Evolutionary conservation across 2,888 invertebrate genomes (phyloP), one percentile per base, ranked within the genome.

Genomic region (Mesorhabditis sp.): DNA sequence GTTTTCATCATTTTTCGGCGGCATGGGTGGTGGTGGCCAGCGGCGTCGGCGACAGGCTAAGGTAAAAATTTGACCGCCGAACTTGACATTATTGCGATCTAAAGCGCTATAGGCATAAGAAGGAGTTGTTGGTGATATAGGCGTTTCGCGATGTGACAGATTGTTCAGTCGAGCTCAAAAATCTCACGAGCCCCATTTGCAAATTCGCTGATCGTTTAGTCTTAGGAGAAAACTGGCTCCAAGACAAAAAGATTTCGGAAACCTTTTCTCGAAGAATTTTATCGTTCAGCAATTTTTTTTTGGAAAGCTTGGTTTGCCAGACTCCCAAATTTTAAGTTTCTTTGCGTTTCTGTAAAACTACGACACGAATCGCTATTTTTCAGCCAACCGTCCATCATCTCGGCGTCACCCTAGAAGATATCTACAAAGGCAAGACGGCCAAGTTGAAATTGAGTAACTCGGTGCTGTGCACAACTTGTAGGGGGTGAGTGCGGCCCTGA

Each of bases 341-440:
- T 66, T 69, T 13, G 61, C 58, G 13, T 28, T 41, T 41, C 15
- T 70, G 42, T 61, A 63, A 67, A 44, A 67, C n/a, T n/a, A 43
- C 43, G 64, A 44, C 13, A 15, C 7, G 28, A 64, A 68, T n/a
- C 13, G 3, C 5, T 28, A 7, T 13, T 13, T 63, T 63, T n/a
- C 74, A 73, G 62, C 92, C 93, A 86, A 92, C 93, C 43, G 89
- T 92, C 73, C 91, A 93, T 86, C 91, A 92, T 28, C 87, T 94
- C 41, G 72, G 90, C 87, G 93, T 95, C 5, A 90, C 93, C 6
- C 88, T 95, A 81, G 94, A 95, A 87, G 93, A 94, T 85, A 89
- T 95, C 86, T 95, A 94, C 86, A 91, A 92, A 87, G 95, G 95
- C 7, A 93, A 93, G 88, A 91, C 91, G 66, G 89, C 92, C 3